Evolutionary conservation across 1,140 invertebrate genomes (phyloP).

Genomic region (Goniozus legneri): DNA sequence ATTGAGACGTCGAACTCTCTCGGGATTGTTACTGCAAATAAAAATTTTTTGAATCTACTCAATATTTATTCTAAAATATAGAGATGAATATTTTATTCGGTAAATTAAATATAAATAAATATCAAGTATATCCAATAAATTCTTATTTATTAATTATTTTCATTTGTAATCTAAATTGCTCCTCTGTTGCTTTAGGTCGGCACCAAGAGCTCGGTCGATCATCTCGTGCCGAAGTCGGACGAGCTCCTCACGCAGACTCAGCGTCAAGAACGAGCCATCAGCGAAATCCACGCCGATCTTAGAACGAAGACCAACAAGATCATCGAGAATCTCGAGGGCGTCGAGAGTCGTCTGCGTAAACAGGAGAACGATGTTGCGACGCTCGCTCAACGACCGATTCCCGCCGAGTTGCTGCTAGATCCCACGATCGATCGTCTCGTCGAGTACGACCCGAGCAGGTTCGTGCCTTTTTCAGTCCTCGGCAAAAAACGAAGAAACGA

Average conservation of each 20-base stretch:
- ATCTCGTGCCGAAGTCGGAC: conserved; percentile 80
- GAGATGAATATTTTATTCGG: too few species aligned
- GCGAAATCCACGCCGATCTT: conserved; percentile 80
- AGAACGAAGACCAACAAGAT: conserved; percentile 80
- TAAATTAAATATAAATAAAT: too few species aligned
- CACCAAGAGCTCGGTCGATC: conserved; percentile 80
- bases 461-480: conserved; percentile 19
- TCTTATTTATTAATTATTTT: too few species aligned
- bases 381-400: conserved; percentile 67
- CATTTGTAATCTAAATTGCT: too few species aligned
- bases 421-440: conserved; percentile 73
- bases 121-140: too few species aligned
- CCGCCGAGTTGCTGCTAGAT: conserved; percentile 70
- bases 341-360: conserved; percentile 78
- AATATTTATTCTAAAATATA: too few species aligned
- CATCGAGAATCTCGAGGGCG: conserved; percentile 80
- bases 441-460: conserved; percentile 70
- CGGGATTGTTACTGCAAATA: too few species aligned
- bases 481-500: not conserved
- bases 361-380: conserved; percentile 74
- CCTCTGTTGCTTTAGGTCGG: too few species aligned
- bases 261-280: conserved; percentile 80
- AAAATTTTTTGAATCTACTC: too few species aligned
- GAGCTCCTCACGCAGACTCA: conserved; percentile 81
- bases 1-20: too few species aligned